phyloP scores from a whole-genome alignment of 2,888 invertebrate species.

The Macrophya annulata region DNA sequence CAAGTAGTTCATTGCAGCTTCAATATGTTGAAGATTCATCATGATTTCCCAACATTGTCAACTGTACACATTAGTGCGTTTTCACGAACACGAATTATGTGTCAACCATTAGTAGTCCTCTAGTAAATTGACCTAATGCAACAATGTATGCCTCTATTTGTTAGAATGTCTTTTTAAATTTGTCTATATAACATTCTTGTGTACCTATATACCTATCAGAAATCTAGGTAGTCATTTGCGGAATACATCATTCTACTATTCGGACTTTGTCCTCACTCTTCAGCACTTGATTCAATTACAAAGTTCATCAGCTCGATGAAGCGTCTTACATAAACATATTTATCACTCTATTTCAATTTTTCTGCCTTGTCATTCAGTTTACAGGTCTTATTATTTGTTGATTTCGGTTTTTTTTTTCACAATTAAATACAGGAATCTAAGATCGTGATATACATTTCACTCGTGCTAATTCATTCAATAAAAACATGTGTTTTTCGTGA shows the following conservation, averaged over 20 bases:
- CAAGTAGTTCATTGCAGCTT: background rate
- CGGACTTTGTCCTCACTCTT: conserved; percentile 40
- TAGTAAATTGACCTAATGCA: background rate
- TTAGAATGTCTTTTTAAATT: background rate
- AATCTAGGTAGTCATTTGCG: background rate
- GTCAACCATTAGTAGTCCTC: background rate
- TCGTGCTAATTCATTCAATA: background rate
- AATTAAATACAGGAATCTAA: background rate
- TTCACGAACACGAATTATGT: background rate
- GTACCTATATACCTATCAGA: background rate
- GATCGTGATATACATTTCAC: background rate
- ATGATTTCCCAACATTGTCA: background rate
- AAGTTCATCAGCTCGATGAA: conserved; percentile 21
- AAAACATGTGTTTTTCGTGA: background rate
- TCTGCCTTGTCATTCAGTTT: background rate
- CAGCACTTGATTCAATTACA: conserved; percentile 12
- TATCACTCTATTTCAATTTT: conserved; percentile 10
- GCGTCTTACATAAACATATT: conserved; percentile 1
- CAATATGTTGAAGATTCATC: conserved; percentile 1
- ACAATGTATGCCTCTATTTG: conserved; percentile 21
- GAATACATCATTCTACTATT: conserved; percentile 4
- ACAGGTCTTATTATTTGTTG: background rate
- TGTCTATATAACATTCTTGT: background rate
- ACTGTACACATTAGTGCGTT: background rate
- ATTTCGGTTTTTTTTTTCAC: background rate